Evolutionary conservation across 2,797 vertebrate species (phyloP).

Genomic region (Champsocephalus gunnari): DNA sequence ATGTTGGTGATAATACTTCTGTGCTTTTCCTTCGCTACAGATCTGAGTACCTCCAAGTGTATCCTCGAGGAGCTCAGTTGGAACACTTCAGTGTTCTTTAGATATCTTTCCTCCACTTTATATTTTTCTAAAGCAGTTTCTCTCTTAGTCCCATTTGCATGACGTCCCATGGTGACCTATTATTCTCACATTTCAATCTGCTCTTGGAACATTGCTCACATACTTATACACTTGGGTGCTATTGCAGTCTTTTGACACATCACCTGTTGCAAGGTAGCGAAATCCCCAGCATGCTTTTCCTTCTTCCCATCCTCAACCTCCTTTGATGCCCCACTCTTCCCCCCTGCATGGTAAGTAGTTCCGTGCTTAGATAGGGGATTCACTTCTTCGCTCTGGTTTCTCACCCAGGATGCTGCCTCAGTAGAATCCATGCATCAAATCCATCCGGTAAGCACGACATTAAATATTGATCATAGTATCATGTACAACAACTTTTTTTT

Average conservation of each 20-base stretch:
- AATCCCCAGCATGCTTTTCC: constrained; percentile 9
- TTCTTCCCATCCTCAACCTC: constrained; percentile 16
- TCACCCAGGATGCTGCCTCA: constrained; percentile 53
- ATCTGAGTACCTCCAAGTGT: background rate
- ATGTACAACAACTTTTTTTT: constrained; percentile 31
- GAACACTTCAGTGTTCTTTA: background rate
- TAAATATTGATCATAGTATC: constrained; percentile 71
- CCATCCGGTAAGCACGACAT: constrained; percentile 64
- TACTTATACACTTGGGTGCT: constrained; percentile 7
- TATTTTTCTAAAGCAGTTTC: background rate
- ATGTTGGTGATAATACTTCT: background rate
- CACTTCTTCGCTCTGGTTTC: constrained; percentile 33
- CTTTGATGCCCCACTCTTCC: constrained; percentile 57
- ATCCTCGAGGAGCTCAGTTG: background rate
- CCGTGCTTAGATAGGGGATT: constrained; percentile 28
- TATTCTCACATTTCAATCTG: constrained; percentile 8
- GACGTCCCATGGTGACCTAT: constrained; percentile 29
- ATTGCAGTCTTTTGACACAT: constrained; percentile 30
- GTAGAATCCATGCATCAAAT: constrained; percentile 52
- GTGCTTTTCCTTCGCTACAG: background rate
- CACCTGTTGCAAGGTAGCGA: constrained; percentile 41
- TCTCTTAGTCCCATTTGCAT: constrained; percentile 13
- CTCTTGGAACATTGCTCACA: constrained; percentile 21
- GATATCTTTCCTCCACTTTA: constrained; percentile 1
- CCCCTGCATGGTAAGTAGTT: constrained; percentile 17